Evolutionary conservation across 2,797 vertebrate species (phyloP), one percentile per base, ranked within the genome.

Genomic region (Dendrocincla fuliginosa): DNA sequence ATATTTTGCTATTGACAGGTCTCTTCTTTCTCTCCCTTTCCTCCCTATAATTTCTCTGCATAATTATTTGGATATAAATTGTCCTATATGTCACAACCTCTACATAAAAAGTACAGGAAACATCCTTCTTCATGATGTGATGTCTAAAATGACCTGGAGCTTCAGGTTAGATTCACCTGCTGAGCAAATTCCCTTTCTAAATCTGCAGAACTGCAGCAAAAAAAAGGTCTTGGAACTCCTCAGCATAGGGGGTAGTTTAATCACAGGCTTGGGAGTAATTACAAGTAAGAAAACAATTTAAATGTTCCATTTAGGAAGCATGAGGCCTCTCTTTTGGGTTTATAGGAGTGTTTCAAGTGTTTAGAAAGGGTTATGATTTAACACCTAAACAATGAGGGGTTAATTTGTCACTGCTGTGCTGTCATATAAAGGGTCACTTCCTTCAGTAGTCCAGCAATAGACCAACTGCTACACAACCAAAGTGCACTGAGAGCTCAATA

Each of bases 201-300:
- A 84, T 67, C 83, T 53, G 23, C 10, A 52, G 61, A 87, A 65
- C 5, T 60, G 5, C 49, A 81, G 24, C 44, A 73, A 46, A 49
- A 84, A 73, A 84, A 91, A 82, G n/a, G 6, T 61, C 57, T 81
- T 84, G 44, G 65, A 89, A 80, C 35, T 75, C 39, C n/a, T 65
- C 74, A 91, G 22, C 55, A 69, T 18, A 80, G 42, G 16, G 7
- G 4, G 3, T 33, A 87, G 55, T 49, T 91, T 96, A 93, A 91
- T 91, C 90, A 90, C n/a, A 79, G 69, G 12, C 42, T 63, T 90
- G 57, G 59, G 69, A 94, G 59, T 77, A 88, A 93, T 90, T 94
- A 76, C 46, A 70, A 78, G 24, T 39, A 55, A 78, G 25, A 85
- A 91, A 95, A 83, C 63, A 49, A 8, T 1, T 3, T 3, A 59